phyloP scores from a whole-genome alignment of 2,113 vertebrate species.

The Mus spicilegus region DNA sequence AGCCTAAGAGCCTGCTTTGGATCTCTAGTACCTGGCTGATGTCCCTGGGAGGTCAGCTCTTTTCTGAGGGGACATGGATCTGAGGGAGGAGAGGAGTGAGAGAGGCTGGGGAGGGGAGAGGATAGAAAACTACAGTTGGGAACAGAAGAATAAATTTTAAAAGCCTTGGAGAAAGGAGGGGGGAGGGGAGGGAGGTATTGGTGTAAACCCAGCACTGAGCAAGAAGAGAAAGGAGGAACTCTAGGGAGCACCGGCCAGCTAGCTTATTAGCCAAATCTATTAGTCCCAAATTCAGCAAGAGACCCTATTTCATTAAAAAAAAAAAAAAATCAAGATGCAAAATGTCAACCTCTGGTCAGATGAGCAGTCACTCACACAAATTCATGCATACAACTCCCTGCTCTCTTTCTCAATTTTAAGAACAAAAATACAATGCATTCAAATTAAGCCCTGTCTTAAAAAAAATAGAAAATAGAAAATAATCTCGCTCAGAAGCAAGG shows the following conservation, averaged over 20 bases:
- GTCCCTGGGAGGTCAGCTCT: neutral
- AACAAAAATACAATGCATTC: neutral
- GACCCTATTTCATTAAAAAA: neutral
- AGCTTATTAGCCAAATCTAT: neutral
- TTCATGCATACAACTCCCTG: neutral
- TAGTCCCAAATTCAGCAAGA: neutral
- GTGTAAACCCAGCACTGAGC: neutral
- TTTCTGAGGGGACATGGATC: neutral
- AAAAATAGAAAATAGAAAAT: slow-evolving; percentile 30
- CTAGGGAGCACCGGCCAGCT: neutral
- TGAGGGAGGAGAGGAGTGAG: neutral
- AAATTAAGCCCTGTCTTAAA: neutral
- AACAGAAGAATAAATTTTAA: neutral
- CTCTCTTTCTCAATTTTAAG: neutral
- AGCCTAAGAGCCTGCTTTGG: neutral
- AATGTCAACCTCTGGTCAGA: neutral
- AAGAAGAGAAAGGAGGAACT: neutral
- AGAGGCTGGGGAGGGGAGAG: neutral
- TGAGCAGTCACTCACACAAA: neutral
- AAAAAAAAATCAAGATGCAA: neutral
- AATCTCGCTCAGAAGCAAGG: slow-evolving; percentile 12
- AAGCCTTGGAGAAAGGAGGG: neutral
- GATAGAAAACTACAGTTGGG: neutral
- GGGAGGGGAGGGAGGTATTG: neutral
- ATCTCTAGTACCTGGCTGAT: neutral